Base-by-base conservation (phyloP, 2,113 vertebrate genomes). In the Phyllopteryx taeniolatus region DNA sequence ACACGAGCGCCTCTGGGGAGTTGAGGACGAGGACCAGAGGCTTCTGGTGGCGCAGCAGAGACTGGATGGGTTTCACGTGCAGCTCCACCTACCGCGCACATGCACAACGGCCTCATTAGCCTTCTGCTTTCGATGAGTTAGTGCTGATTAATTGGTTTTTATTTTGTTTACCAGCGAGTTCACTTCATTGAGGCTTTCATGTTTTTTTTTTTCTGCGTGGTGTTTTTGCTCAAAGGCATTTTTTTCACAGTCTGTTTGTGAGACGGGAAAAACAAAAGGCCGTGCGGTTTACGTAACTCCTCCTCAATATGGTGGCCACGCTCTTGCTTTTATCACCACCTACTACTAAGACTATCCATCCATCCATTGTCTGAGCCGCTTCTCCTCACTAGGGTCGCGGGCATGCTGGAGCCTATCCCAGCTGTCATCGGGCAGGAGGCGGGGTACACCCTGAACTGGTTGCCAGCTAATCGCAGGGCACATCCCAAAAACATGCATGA, bases 51-150 rank as follows among this genome's bases (percentile, higher is more conserved):
- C 93, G 86, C 72, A 92, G 85, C 71, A 99, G 82, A 0, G 98
- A 95, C 54, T 95, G 95, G 90, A 98, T 97, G 39, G 98, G 96
- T 85, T 93, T 95, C 91, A 99, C 89, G 87, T 98, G 95, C 74
- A 99, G 88, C 0, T 91, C 92, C 80, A 98, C 95, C 93, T 94
- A 70, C n/a, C 39, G 14, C 22, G 31, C 12, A 59, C 20, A 54
- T 13, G 14, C 49, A 20, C 13, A 59, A 59, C 9, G 0, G 31
- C 11, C 27, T 31, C 22, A 14, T 60, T 5, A 60, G 12, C 9
- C 4, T 27, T 12, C 10, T 22, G n/a, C 11, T 57, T 31, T 11
- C 1, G 0, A 27, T 60, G 33, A 0, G 11, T 60, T 60, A 33
- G 13, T 60, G 27, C 13, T 33, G 57, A 60, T 60, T 6, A 13